Evolutionary conservation across 1,140 invertebrate genomes (phyloP).

Genomic region (Heliconius eleuchia): DNA sequence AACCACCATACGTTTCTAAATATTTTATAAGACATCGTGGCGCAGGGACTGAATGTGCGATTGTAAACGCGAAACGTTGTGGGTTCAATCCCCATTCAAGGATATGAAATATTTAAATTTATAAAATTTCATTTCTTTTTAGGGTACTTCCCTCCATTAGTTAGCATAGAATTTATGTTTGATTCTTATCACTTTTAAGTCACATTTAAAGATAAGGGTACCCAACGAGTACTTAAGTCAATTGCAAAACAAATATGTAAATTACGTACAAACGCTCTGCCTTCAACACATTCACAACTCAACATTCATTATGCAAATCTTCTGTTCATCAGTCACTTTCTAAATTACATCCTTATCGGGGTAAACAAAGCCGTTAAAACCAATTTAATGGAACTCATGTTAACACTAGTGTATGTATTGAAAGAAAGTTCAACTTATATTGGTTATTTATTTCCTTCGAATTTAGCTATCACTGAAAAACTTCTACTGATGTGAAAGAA

Average conservation of each 20-base stretch:
- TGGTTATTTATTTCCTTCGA: slow-evolving; percentile 22
- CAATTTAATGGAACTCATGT: slow-evolving; percentile 12
- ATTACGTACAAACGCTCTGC: background rate
- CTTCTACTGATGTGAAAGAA: slow-evolving; percentile 58
- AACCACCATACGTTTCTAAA: too few species aligned
- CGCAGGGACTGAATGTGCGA: too few species aligned
- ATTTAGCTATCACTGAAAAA: slow-evolving; percentile 54
- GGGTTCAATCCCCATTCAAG: too few species aligned
- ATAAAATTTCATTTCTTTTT: too few species aligned
- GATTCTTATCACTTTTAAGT: slow-evolving; percentile 9
- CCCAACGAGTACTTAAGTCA: background rate
- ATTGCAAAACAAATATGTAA: slow-evolving; percentile 9
- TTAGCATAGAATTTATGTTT: background rate
- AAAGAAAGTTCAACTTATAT: background rate
- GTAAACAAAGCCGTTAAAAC: slow-evolving; percentile 45
- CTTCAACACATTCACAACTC: slow-evolving; percentile 1
- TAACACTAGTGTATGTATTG: background rate
- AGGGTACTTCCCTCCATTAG: background rate
- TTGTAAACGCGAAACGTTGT: too few species aligned
- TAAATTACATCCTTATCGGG: slow-evolving; percentile 66
- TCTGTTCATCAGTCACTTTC: slow-evolving; percentile 65
- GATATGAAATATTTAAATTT: too few species aligned
- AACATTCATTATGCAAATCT: slow-evolving; percentile 58
- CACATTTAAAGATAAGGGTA: slow-evolving; percentile 5
- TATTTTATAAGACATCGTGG: background rate